These are phyloP conservation scores for Drosophila athabasca DNA, from an alignment of 1,140 invertebrate genomes.

Conservation along the genomic window DNA sequence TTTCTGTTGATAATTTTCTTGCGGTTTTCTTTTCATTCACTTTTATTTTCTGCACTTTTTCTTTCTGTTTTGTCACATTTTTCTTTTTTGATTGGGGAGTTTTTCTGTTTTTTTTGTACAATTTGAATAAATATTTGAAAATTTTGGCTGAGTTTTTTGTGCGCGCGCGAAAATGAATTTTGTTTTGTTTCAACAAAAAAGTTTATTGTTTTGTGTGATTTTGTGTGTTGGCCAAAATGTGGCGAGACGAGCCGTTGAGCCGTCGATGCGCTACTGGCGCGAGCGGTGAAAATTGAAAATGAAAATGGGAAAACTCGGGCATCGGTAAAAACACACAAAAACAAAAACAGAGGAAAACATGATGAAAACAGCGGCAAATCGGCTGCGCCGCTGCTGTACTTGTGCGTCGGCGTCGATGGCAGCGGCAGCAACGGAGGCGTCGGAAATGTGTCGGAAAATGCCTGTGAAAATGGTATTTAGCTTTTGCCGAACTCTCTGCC, in stretches of 20 bases:
- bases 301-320: constrained; percentile 76
- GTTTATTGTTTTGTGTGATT: constrained; percentile 15
- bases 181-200: not conserved
- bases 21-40: not conserved
- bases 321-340: constrained; percentile 50
- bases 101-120: not conserved
- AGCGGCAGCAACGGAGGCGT: constrained; percentile 36
- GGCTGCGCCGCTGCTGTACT: constrained; percentile 39
- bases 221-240: constrained; percentile 45
- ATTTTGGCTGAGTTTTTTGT: constrained; percentile 7
- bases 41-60: constrained; percentile 21
- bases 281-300: constrained; percentile 79
- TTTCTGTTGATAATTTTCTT: constrained; percentile 6
- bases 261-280: constrained; percentile 81
- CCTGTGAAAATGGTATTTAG: constrained; percentile 64
- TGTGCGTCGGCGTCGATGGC: constrained; percentile 65
- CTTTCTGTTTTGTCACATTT: constrained; percentile 6
- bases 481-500: constrained; percentile 51
- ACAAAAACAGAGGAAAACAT: constrained; percentile 27
- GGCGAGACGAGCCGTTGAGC: constrained; percentile 81
- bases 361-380: constrained; percentile 66
- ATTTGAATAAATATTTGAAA: constrained; percentile 28
- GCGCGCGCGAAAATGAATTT: constrained; percentile 24
- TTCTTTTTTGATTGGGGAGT: constrained; percentile 9
- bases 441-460: constrained; percentile 64